phyloP scores from a whole-genome alignment of 1,140 invertebrate species.

The Rhagoletis zephyria region DNA sequence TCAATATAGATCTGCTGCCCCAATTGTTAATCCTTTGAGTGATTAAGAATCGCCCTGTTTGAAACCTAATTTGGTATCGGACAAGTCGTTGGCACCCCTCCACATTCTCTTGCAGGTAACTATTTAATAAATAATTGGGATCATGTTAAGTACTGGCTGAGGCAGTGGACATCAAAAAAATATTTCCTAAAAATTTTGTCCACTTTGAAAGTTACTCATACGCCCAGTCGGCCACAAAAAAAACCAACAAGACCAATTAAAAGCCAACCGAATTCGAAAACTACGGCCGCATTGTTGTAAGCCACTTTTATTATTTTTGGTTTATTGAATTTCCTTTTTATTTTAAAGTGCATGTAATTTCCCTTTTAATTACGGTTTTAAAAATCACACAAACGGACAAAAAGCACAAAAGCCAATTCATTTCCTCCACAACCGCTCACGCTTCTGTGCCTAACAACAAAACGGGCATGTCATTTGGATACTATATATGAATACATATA shows the following conservation, averaged over 20 bases:
- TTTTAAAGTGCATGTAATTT: background rate
- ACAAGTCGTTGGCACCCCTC: too few species aligned
- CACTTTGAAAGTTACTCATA: background rate
- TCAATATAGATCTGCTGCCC: too few species aligned
- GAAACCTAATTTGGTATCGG: too few species aligned
- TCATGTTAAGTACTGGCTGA: too few species aligned
- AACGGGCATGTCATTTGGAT: background rate
- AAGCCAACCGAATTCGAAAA: background rate
- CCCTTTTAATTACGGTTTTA: background rate
- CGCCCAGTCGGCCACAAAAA: background rate
- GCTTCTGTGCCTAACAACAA: background rate
- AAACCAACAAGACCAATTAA: too few species aligned
- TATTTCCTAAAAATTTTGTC: too few species aligned
- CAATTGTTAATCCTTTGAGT: too few species aligned
- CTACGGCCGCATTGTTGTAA: background rate
- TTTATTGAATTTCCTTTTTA: background rate
- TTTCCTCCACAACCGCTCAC: background rate
- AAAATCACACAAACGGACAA: background rate
- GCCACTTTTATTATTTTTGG: background rate
- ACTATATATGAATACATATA: background rate
- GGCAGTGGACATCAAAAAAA: too few species aligned
- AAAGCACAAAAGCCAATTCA: background rate
- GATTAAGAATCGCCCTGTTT: too few species aligned
- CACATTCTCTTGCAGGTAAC: too few species aligned
- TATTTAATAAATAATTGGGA: too few species aligned